Conservation (phyloP, 2,113 vertebrate genomes). For the Aplodontia rufa region DNA sequence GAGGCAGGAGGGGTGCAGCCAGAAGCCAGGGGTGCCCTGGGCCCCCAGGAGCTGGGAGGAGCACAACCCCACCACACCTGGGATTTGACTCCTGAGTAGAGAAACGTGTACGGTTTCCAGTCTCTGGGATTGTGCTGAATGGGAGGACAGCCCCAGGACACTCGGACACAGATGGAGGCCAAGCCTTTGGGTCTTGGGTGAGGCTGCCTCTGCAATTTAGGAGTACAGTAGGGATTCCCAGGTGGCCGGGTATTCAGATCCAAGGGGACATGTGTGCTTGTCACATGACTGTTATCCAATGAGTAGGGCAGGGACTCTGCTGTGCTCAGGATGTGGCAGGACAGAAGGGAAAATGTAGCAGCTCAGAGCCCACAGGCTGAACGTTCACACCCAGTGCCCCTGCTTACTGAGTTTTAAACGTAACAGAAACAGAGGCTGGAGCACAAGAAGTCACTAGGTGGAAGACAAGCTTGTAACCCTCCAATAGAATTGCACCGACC, state of each 20-base stretch:
- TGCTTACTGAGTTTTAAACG: no score
- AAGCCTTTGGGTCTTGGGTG: no score
- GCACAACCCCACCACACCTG: accelerated
- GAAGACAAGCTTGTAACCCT: no score
- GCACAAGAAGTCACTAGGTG: no score
- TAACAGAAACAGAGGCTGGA: no score
- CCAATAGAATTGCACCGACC: no score
- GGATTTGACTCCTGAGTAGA: not conserved
- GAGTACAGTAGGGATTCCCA: accelerated
- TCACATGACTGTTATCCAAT: not conserved
- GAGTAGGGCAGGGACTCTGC: accelerated
- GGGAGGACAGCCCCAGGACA: not conserved
- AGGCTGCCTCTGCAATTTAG: not conserved
- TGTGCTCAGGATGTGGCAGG: no score
- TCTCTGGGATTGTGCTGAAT: accelerated
- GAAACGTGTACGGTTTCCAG: not conserved
- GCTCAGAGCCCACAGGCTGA: no score
- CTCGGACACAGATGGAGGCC: not conserved
- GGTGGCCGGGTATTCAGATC: not conserved
- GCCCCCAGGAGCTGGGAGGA: no score
- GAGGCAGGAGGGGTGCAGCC: not conserved
- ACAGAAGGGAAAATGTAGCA: no score
- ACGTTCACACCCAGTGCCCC: no score
- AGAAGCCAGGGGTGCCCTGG: no score
- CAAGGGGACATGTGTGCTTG: not conserved